A percentile compares a stretch with the other conserved stretches of the same genome.
These are phyloP conservation scores for Amphipoea lucens DNA, from an alignment of 2,888 invertebrate species.

Conservation along the genomic window DNA sequence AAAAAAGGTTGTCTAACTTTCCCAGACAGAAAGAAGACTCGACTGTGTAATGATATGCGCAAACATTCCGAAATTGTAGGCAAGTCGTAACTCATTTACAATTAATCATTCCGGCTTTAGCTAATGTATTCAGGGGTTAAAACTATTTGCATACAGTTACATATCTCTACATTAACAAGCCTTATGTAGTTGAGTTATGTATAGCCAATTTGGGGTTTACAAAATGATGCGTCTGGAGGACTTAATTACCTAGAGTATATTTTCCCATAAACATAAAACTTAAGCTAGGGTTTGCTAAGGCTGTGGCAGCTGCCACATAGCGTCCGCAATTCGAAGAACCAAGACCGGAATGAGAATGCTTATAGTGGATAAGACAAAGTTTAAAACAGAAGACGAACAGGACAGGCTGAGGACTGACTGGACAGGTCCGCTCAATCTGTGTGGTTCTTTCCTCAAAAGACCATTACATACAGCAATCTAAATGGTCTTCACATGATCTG, in stretches of 20 bases:
- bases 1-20: not conserved
- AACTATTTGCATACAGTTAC: conserved; percentile 70
- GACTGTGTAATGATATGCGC: conserved; percentile 36
- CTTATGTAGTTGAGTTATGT: conserved; percentile 44
- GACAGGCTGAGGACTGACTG: too few relatives aligned
- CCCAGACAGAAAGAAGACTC: not conserved
- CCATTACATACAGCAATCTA: too few relatives aligned
- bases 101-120: conserved; percentile 64
- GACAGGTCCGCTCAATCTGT: too few relatives aligned
- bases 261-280: not conserved
- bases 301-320: not conserved
- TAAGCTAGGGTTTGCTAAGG: not conserved
- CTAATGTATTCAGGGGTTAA: conserved; percentile 69
- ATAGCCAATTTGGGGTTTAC: conserved; percentile 40
- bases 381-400: too few relatives aligned
- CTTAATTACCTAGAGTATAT: not conserved
- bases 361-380: too few relatives aligned
- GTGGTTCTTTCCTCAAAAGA: too few relatives aligned
- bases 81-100: conserved; percentile 66
- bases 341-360: too few relatives aligned
- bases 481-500: too few relatives aligned
- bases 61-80: conserved; percentile 50
- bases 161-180: conserved; percentile 64
- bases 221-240: conserved; percentile 19
- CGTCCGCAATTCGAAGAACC: not conserved